A percentile compares a stretch with the other conserved stretches of the same genome.
Evolutionary conservation across 2,113 vertebrate genomes (phyloP).

Genomic region (pig (Sus scrofa)): DNA sequence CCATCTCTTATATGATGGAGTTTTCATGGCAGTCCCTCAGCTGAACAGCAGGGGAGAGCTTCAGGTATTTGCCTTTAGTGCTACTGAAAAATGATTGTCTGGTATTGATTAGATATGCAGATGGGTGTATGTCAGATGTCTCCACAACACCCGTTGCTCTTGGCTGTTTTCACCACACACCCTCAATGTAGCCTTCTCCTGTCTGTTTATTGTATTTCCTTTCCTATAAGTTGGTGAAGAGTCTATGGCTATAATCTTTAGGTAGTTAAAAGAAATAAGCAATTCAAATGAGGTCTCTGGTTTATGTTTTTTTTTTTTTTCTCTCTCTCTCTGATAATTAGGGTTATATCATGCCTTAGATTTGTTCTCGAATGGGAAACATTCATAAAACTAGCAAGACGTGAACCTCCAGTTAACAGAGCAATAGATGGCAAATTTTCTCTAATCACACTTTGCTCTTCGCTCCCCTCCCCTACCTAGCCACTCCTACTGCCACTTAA

Average conservation of each 20-base stretch:
- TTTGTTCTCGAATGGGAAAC: slow-evolving; percentile 58
- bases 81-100: neutral
- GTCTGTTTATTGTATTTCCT: slow-evolving; percentile 46
- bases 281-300: slow-evolving; percentile 35
- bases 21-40: neutral
- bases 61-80: neutral
- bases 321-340: slow-evolving; percentile 10
- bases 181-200: slow-evolving; percentile 2
- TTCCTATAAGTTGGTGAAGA: slow-evolving; percentile 36
- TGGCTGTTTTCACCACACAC: neutral
- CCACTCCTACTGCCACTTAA: neutral
- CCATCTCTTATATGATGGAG: neutral
- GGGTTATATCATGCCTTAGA: slow-evolving; percentile 9
- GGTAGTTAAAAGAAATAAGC: slow-evolving; percentile 65
- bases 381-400: slow-evolving; percentile 26
- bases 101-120: neutral
- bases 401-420: neutral
- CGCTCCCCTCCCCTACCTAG: neutral
- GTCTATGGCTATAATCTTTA: slow-evolving; percentile 65
- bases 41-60: neutral
- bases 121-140: neutral
- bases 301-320: slow-evolving; percentile 57
- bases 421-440: neutral
- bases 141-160: neutral
- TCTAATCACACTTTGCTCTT: neutral